A percentile compares a stretch with the other conserved stretches of the same genome.
Conservation (phyloP, 2,888 invertebrate species). For the Mimumesa dahlbomi region DNA sequence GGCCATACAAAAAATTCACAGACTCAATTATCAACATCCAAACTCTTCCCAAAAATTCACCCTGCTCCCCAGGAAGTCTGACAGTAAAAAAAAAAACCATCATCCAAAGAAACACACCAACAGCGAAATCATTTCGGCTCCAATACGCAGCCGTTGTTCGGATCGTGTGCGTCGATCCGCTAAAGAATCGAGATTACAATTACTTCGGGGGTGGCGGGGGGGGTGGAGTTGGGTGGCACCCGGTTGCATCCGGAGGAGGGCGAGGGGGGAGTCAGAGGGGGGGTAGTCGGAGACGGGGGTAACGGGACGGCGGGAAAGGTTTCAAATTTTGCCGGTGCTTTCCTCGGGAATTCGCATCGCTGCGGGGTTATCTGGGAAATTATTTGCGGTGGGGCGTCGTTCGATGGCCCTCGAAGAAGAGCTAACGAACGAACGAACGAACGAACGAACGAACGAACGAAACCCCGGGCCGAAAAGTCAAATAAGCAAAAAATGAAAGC, state of each 20-base stretch:
- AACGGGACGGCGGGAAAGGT: constrained; percentile 4
- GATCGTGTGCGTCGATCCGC: no score
- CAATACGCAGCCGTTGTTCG: no score
- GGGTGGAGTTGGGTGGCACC: no score
- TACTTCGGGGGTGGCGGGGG: neutral
- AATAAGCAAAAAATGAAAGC: constrained; percentile 74
- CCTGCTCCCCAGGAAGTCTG: no score
- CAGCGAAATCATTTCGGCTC: no score
- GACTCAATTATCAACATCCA: no score
- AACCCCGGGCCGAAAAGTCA: constrained; percentile 70
- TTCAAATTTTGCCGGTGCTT: constrained; percentile 26
- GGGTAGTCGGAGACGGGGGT: neutral
- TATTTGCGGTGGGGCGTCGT: constrained; percentile 64
- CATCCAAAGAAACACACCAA: no score
- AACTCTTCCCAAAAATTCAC: no score
- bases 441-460: constrained; percentile 47
- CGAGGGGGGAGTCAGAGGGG: neutral
- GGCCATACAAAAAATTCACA: no score
- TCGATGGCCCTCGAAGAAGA: constrained; percentile 74
- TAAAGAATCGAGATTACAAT: no score
- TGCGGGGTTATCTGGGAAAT: constrained; percentile 61
- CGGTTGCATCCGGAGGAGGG: neutral
- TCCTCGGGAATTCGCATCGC: constrained; percentile 29
- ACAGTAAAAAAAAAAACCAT: no score
- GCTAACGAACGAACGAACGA: constrained; percentile 64